Conservation (phyloP, 2,888 invertebrate species). For the Platycheirus rosarum region DNA sequence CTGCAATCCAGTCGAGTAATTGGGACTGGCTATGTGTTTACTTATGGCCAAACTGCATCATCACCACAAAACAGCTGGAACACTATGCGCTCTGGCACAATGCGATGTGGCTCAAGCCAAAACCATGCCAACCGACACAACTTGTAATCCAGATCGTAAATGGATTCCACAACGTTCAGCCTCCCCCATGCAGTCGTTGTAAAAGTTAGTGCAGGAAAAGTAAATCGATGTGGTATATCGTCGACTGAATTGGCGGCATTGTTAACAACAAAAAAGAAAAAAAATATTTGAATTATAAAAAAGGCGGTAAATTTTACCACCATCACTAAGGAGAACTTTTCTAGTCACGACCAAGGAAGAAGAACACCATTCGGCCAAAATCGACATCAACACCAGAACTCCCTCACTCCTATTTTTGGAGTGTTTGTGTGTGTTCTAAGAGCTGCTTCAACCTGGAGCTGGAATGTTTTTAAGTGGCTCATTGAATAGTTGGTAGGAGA, state of each 20-base stretch:
- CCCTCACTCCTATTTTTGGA: not conserved
- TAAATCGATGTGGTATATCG: conserved; percentile 70
- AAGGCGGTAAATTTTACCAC: conserved; percentile 37
- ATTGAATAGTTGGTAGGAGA: conserved; percentile 60
- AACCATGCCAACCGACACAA: conserved; percentile 36
- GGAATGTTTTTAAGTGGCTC: conserved; percentile 64
- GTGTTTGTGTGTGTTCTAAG: conserved; percentile 21
- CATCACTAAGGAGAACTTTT: conserved; percentile 60
- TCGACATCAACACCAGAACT: conserved; percentile 50
- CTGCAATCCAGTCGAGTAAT: conserved; percentile 56
- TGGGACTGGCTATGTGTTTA: conserved; percentile 47
- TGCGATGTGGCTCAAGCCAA: conserved; percentile 18
- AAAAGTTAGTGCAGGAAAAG: conserved; percentile 55
- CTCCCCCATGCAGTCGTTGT: conserved; percentile 23
- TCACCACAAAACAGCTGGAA: conserved; percentile 30
- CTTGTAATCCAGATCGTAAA: conserved; percentile 62
- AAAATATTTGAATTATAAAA: conserved; percentile 17
- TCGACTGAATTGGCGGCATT: conserved; percentile 62
- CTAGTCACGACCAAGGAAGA: conserved; percentile 71
- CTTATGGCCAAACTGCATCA: conserved; percentile 60
- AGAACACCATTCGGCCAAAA: conserved; percentile 30
- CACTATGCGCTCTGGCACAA: not conserved
- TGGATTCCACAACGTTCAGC: conserved; percentile 27
- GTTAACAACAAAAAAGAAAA: conserved; percentile 4
- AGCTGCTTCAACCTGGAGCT: conserved; percentile 46